These are phyloP conservation scores for Takifugu bimaculatus DNA, from an alignment of 2,113 vertebrate species.

Conservation along the genomic window DNA sequence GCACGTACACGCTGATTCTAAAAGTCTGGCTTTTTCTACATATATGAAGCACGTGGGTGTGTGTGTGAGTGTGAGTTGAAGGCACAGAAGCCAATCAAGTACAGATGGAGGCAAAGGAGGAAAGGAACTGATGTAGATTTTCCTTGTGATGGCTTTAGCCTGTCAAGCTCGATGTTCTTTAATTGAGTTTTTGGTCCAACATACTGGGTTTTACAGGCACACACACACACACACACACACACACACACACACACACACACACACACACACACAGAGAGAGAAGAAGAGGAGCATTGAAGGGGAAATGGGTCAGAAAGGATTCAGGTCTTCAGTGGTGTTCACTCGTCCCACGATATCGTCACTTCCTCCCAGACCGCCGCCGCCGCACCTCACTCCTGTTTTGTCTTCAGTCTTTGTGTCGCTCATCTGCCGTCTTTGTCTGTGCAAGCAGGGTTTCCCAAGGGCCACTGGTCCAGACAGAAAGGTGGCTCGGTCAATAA, in stretches of 20 bases:
- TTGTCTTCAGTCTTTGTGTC: background rate
- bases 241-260: no score
- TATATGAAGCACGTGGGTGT: no score
- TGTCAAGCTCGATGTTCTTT: no score
- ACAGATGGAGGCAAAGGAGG: no score
- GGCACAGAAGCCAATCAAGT: no score
- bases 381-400: slow-evolving; percentile 27
- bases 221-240: no score
- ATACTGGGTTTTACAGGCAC: no score
- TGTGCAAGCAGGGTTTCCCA: slow-evolving; percentile 3
- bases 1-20: slow-evolving; percentile 43
- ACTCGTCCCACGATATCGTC: slow-evolving; percentile 28
- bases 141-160: no score
- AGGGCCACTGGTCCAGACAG: slow-evolving; percentile 6
- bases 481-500: background rate
- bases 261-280: slow-evolving; percentile 18
- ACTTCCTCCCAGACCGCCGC: slow-evolving; percentile 45
- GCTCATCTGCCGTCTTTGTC: slow-evolving; percentile 12
- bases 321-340: slow-evolving; percentile 29
- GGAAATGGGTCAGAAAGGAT: slow-evolving; percentile 51
- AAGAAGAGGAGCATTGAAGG: slow-evolving; percentile 37
- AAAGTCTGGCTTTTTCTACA: slow-evolving; percentile 6
- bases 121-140: no score
- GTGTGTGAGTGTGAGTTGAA: no score
- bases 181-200: no score